A percentile compares a stretch with the other conserved stretches of the same genome.
Conservation (phyloP, 1,140 invertebrate species). For the Nixonia krombeini region DNA sequence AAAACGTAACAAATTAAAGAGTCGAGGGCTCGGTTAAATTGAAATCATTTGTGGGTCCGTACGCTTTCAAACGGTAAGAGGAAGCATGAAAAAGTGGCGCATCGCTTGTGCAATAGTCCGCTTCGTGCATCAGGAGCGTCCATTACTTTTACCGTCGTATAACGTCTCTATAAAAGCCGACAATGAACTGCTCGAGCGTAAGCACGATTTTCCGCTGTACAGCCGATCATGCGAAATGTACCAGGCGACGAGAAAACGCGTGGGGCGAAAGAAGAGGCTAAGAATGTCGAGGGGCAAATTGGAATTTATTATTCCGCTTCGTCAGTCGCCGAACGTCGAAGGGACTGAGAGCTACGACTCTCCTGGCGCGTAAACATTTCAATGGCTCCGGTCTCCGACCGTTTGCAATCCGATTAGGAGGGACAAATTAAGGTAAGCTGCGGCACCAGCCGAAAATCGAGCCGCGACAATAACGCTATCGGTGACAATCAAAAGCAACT, state of each 20-base stretch:
- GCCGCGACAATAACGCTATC: too few species aligned
- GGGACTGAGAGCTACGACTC: constrained; percentile 33
- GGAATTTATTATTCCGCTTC: constrained; percentile 50
- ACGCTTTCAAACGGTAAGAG: too few species aligned
- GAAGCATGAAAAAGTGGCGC: too few species aligned
- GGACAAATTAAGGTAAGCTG: constrained; percentile 34
- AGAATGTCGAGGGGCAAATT: constrained; percentile 20
- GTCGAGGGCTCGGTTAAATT: too few species aligned
- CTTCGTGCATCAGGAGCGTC: constrained; percentile 17
- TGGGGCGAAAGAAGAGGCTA: constrained; percentile 26
- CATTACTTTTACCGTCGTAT: constrained; percentile 16
- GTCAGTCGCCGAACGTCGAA: constrained; percentile 32
- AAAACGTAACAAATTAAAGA: too few species aligned
- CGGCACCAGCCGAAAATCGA: too few species aligned
- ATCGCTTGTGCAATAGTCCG: constrained; percentile 6
- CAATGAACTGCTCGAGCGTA: constrained; percentile 31
- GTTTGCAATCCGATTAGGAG: constrained; percentile 46
- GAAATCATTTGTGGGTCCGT: too few species aligned
- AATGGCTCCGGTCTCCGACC: constrained; percentile 38
- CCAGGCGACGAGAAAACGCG: constrained; percentile 14
- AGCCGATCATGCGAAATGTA: constrained; percentile 38
- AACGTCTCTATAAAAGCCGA: constrained; percentile 29
- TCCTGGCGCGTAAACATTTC: constrained; percentile 32
- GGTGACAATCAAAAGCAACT: too few species aligned
- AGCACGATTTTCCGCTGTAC: constrained; percentile 32